Evolutionary conservation across 1,140 invertebrate species (phyloP).

Genomic region (Holotrichia oblita): DNA sequence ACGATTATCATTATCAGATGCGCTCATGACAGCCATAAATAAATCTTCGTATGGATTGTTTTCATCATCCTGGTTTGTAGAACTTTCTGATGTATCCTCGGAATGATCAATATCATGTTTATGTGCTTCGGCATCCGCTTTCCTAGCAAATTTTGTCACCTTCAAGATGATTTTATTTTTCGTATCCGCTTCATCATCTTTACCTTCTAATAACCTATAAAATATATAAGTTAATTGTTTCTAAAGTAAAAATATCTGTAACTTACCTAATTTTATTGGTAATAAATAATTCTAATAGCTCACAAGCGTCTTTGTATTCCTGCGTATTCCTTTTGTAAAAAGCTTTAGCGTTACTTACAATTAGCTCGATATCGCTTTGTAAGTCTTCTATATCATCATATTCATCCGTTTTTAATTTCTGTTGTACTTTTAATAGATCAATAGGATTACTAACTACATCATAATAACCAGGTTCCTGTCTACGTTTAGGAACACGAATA

Average conservation of each 20-base stretch:
- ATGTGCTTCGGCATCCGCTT: constrained; percentile 56
- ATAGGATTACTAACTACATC: constrained; percentile 93
- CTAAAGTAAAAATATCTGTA: background rate
- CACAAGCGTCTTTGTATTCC: constrained; percentile 91
- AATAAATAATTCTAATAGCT: constrained; percentile 88
- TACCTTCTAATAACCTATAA: constrained; percentile 46
- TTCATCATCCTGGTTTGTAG: constrained; percentile 77
- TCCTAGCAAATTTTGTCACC: constrained; percentile 56
- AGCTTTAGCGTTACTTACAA: constrained; percentile 91
- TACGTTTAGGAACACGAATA: constrained; percentile 90
- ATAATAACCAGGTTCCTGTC: constrained; percentile 90
- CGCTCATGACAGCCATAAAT: constrained; percentile 83
- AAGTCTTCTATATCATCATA: constrained; percentile 92
- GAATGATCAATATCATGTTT: constrained; percentile 64
- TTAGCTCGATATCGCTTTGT: constrained; percentile 84
- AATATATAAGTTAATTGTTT: background rate
- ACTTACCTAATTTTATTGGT: constrained; percentile 63
- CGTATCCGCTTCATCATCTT: constrained; percentile 66
- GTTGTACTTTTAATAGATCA: constrained; percentile 92
- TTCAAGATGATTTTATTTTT: constrained; percentile 58
- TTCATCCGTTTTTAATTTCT: constrained; percentile 95
- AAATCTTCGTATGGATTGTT: constrained; percentile 78
- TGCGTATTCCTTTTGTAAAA: constrained; percentile 89
- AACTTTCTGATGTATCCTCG: constrained; percentile 76
- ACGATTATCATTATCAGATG: constrained; percentile 80